A percentile compares a stretch with the other conserved stretches of the same genome.
Conservation (phyloP, 1,140 invertebrate species). For the Pogonognathellus flavescens region DNA sequence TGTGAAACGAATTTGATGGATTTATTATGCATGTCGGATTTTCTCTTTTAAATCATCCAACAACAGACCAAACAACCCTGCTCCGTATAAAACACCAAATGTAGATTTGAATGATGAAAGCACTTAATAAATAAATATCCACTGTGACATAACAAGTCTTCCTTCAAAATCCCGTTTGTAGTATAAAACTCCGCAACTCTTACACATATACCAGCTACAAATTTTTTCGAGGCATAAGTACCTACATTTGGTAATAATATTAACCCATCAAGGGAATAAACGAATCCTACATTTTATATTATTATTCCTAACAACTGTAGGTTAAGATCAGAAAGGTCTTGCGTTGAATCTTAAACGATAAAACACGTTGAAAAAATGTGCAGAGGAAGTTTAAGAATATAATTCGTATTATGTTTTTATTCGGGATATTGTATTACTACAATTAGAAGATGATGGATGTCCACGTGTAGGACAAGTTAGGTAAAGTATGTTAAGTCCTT, state of each 20-base stretch:
- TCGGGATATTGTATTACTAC: neutral
- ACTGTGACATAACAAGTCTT: neutral
- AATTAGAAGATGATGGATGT: neutral
- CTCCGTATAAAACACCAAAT: neutral
- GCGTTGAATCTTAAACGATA: too few relatives aligned
- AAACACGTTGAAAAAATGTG: neutral
- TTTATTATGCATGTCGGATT: slow-evolving; percentile 45
- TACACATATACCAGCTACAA: too few relatives aligned
- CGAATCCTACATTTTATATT: too few relatives aligned
- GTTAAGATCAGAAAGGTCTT: too few relatives aligned
- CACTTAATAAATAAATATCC: neutral
- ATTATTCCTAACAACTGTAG: too few relatives aligned
- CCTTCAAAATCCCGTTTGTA: neutral
- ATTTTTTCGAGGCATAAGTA: too few relatives aligned
- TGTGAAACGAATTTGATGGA: slow-evolving; percentile 42
- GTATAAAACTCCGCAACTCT: too few relatives aligned
- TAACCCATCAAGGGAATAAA: too few relatives aligned
- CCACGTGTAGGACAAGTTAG: too few relatives aligned
- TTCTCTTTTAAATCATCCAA: neutral
- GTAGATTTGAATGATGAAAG: neutral
- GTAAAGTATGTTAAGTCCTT: neutral
- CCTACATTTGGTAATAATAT: too few relatives aligned
- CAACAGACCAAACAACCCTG: neutral
- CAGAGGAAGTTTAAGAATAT: too few relatives aligned
- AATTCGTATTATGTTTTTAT: neutral